These are phyloP conservation scores for Scaptomyza parva DNA, from an alignment of 2,888 invertebrate species.

Conservation along the genomic window DNA sequence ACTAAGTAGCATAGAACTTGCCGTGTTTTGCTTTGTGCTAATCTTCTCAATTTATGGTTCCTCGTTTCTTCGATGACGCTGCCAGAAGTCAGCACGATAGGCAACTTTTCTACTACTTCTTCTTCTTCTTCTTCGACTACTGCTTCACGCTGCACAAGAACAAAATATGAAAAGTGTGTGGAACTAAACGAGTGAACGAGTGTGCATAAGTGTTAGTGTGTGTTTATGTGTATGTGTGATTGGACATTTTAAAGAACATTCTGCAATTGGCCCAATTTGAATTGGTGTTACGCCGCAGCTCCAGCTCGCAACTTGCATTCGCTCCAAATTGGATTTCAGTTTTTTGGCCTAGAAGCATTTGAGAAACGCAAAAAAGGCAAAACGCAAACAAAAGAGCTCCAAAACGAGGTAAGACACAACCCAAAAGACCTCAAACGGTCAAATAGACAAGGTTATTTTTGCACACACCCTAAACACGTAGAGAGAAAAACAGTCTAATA, in stretches of 20 bases:
- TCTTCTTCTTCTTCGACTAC: not conserved
- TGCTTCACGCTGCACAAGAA: slow-evolving; percentile 16
- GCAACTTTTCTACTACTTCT: slow-evolving; percentile 32
- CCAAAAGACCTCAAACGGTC: slow-evolving; percentile 25
- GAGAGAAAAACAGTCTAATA: not conserved
- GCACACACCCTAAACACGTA: slow-evolving; percentile 2
- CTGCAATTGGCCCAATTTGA: slow-evolving; percentile 77
- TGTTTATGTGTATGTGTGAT: slow-evolving; percentile 20
- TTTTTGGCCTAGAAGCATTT: slow-evolving; percentile 53
- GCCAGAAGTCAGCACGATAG: slow-evolving; percentile 69
- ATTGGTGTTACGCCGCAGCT: slow-evolving; percentile 83
- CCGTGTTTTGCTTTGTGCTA: slow-evolving; percentile 67
- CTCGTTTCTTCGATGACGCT: slow-evolving; percentile 69
- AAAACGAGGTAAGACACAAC: slow-evolving; percentile 53
- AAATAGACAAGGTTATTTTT: slow-evolving; percentile 12
- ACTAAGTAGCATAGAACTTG: slow-evolving; percentile 60
- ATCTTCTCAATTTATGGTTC: slow-evolving; percentile 75
- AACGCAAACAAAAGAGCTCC: slow-evolving; percentile 9
- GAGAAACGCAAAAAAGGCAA: slow-evolving; percentile 11
- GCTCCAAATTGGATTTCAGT: slow-evolving; percentile 66
- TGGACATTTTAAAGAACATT: slow-evolving; percentile 70
- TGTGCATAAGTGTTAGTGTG: too few relatives aligned
- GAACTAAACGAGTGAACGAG: slow-evolving; percentile 25
- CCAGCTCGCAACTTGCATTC: slow-evolving; percentile 60
- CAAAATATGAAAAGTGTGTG: slow-evolving; percentile 43